Evolutionary conservation across 2,797 vertebrate species (phyloP), one percentile per base, ranked within the genome.

Genomic region (Aratinga solstitialis): DNA sequence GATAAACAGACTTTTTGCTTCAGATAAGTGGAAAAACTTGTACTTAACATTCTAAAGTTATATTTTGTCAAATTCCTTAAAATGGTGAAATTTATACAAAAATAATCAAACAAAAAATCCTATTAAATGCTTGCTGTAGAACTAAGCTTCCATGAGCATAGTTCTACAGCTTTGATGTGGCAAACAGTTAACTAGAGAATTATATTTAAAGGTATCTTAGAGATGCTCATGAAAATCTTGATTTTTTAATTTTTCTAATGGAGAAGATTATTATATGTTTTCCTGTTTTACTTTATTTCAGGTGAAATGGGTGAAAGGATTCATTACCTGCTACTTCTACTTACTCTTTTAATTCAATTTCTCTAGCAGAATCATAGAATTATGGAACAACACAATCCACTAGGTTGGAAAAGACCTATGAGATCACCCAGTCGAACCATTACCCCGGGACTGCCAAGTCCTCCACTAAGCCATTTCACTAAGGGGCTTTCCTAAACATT

Each of bases 121-220:
- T 61, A 14, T 50, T 50, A 54, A 91, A 72, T 11, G 8, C 10
- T 67, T 77, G 4, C 7, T 58, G 11, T 51, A 13, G 29, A 91
- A 67, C 11, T 67, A 22, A 72, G 30, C 0, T 0, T 72, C 47
- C 22, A n/a, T 18, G 4, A 26, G 4, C 7, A 8, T 6, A 51
- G 5, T 58, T 84, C 72, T 30, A 72, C 19, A 8, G 7, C 5
- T 71, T 36, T 36, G 22, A 45, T n/a, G 8, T 14, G 1, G 13
- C 27, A 54, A 47, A 30, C 6, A 67, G 51, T 42, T 50, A 50
- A 50, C 9, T 6, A 62, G 58, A 88, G 22, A 71, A 71, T 67
- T 56, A 23, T 51, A 56, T 66, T 62, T 84, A 66, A 36, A 58
- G 8, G 22, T 2, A 45, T 11, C 8, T 75, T 79, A 62, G 7